phyloP scores from a whole-genome alignment of 2,113 vertebrate species.

The Melanerpes formicivorus region DNA sequence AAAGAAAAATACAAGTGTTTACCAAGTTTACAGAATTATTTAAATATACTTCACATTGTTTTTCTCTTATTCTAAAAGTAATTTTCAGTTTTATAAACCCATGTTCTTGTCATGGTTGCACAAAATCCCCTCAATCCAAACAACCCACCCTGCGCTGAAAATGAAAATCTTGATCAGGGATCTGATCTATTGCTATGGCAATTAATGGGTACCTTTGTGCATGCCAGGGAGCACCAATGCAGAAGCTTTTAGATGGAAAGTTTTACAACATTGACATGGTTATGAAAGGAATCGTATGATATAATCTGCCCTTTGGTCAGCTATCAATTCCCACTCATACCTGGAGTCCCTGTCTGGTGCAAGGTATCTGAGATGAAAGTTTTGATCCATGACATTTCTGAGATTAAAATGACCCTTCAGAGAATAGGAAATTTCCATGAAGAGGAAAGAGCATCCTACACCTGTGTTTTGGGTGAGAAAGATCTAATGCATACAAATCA shows the following conservation, averaged over 20 bases:
- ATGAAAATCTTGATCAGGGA: not conserved
- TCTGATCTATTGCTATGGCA: not conserved
- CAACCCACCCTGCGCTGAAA: not conserved
- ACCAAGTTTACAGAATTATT: not conserved
- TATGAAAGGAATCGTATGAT: not conserved
- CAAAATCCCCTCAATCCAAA: not conserved
- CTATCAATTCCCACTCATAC: not conserved
- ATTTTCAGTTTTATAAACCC: not conserved
- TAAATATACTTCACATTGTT: not conserved
- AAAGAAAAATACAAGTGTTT: not conserved
- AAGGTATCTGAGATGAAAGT: not conserved
- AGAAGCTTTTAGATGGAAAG: not conserved
- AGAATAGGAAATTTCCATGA: not conserved
- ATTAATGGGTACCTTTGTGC: not conserved
- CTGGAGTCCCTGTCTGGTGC: not conserved
- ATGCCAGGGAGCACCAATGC: not conserved
- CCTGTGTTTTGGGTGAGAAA: not conserved
- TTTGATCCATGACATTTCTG: not conserved
- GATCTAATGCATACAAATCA: not conserved
- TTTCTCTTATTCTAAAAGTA: not conserved
- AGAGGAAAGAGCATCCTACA: not conserved
- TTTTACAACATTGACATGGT: not conserved
- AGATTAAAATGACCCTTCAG: not conserved
- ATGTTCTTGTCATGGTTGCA: not conserved
- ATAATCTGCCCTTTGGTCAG: not conserved